phyloP scores from a whole-genome alignment of 2,797 vertebrate genomes.

The Lepus townsendii region DNA sequence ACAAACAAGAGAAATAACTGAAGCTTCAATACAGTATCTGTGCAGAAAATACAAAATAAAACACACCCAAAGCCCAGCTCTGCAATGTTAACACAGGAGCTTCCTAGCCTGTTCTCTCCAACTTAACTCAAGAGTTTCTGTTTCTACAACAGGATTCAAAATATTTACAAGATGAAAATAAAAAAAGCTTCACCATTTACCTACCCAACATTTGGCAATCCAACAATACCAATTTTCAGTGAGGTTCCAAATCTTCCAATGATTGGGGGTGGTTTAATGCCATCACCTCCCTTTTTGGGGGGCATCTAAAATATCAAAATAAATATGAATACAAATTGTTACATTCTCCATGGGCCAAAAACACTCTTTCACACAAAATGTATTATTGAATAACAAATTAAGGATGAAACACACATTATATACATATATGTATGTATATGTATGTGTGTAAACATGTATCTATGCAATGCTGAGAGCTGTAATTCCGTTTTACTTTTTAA shows the following conservation, averaged over 20 bases:
- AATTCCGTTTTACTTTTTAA: slow-evolving; percentile 18
- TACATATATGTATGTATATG: too few species aligned
- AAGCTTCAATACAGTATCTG: slow-evolving; percentile 48
- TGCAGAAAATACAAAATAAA: slow-evolving; percentile 59
- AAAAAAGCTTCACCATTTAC: slow-evolving; percentile 79
- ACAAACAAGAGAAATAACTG: slow-evolving; percentile 45
- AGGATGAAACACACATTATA: slow-evolving; percentile 33
- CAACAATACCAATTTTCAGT: slow-evolving; percentile 98
- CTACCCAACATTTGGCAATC: slow-evolving; percentile 98
- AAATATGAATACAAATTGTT: slow-evolving; percentile 56
- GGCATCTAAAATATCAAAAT: slow-evolving; percentile 94
- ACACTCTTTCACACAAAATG: slow-evolving; percentile 53
- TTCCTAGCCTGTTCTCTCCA: slow-evolving; percentile 22
- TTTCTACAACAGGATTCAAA: slow-evolving; percentile 51
- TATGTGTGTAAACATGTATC: neutral
- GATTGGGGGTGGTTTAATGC: slow-evolving; percentile 93
- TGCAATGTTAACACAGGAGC: slow-evolving; percentile 47
- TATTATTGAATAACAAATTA: neutral
- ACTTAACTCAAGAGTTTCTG: slow-evolving; percentile 25
- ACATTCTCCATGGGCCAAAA: neutral
- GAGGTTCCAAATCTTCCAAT: slow-evolving; percentile 98
- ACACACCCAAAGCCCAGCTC: slow-evolving; percentile 47
- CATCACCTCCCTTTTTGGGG: slow-evolving; percentile 96
- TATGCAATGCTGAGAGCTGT: slow-evolving; percentile 14
- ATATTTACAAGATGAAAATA: slow-evolving; percentile 64